A percentile compares a stretch with the other conserved stretches of the same genome.
phyloP scores from a whole-genome alignment of 2,888 invertebrate genomes.

The Chalcosyrphus nemorum region DNA sequence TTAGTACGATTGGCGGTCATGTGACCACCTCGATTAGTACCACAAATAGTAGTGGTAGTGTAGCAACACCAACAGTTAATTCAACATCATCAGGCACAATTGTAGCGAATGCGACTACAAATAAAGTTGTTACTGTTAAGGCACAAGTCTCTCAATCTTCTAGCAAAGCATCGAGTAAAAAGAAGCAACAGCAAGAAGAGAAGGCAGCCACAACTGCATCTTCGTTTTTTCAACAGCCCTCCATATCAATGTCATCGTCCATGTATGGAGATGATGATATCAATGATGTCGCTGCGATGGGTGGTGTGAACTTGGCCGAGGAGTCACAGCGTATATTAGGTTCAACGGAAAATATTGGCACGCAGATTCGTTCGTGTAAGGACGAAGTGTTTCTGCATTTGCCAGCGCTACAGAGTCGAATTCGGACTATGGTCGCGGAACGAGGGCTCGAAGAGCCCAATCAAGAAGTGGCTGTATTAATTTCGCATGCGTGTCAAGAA shows the following conservation, averaged over 20 bases:
- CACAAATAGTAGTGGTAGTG: constrained; percentile 31
- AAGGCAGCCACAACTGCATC: constrained; percentile 81
- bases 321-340: constrained; percentile 97
- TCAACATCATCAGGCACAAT: constrained; percentile 65
- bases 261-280: constrained; percentile 95
- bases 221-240: constrained; percentile 83
- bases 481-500: constrained; percentile 97
- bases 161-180: constrained; percentile 86
- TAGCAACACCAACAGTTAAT: constrained; percentile 47
- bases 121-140: constrained; percentile 76
- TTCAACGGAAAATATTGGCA: constrained; percentile 93
- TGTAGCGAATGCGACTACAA: constrained; percentile 64
- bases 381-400: constrained; percentile 94
- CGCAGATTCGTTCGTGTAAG: constrained; percentile 94
- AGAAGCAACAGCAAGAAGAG: constrained; percentile 89
- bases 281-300: constrained; percentile 99
- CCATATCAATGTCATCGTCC: constrained; percentile 82
- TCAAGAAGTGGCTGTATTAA: constrained; percentile 92
- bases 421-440: constrained; percentile 88
- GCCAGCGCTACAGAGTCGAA: constrained; percentile 88
- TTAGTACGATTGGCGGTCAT: constrained; percentile 33
- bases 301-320: constrained; percentile 98
- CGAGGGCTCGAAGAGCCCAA: constrained; percentile 92
- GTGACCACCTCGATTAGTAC: constrained; percentile 30
- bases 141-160: constrained; percentile 81